These are phyloP conservation scores for Physella acuta DNA, from an alignment of 1,140 invertebrate species.

Conservation along the genomic window DNA sequence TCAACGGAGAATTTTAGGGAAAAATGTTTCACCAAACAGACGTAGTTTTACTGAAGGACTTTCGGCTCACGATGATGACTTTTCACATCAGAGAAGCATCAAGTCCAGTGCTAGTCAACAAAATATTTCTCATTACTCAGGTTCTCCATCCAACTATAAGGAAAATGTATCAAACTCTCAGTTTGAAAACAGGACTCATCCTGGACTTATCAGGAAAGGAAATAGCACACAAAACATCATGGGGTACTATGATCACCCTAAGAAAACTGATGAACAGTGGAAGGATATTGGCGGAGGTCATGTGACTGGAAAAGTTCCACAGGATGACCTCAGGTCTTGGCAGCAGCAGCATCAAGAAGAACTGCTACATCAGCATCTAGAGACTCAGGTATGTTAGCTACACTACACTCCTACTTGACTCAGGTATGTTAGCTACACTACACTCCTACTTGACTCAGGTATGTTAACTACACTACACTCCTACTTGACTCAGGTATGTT, in stretches of 20 bases:
- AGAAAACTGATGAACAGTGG: constrained; percentile 3
- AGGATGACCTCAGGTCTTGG: constrained; percentile 36
- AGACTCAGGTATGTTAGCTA: constrained; percentile 26
- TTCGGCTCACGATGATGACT: background rate
- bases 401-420: background rate
- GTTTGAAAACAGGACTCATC: background rate
- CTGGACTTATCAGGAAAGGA: background rate
- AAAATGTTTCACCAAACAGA: constrained; percentile 15
- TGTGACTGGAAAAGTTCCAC: constrained; percentile 1
- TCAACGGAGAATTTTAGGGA: constrained; percentile 7
- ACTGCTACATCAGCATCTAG: constrained; percentile 32
- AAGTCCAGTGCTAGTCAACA: background rate
- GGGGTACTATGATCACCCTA: constrained; percentile 11
- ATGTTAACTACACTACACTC: too few species aligned
- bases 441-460: background rate
- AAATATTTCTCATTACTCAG: background rate
- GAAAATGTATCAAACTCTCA: background rate
- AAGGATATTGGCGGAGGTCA: constrained; percentile 8
- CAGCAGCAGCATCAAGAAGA: constrained; percentile 40
- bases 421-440: background rate
- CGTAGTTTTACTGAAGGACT: constrained; percentile 15
- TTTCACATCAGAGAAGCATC: too few species aligned
- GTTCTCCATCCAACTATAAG: background rate
- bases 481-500: too few species aligned
- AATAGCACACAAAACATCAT: constrained; percentile 4